Conservation (phyloP, 1,140 invertebrate genomes). For the Drepana arcuata region DNA sequence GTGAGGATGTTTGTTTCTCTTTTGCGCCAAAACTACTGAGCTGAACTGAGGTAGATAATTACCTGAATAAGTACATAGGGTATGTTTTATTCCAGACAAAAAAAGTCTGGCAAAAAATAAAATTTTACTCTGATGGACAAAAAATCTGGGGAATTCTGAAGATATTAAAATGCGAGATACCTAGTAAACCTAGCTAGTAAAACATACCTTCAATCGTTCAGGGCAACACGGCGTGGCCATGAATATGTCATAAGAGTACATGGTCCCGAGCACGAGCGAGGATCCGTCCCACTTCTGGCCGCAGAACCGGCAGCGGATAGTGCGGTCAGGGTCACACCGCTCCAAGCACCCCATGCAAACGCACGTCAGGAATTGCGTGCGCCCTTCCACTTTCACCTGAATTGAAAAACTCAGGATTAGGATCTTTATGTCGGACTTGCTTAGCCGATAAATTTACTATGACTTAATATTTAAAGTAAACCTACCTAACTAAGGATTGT, state of each 20-base stretch:
- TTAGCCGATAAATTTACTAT: too few relatives aligned
- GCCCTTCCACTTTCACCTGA: slow-evolving; percentile 90
- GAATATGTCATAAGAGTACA: slow-evolving; percentile 98
- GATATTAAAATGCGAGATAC: too few relatives aligned
- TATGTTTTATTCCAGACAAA: too few relatives aligned
- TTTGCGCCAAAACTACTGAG: too few relatives aligned
- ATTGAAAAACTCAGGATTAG: neutral
- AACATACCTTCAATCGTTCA: slow-evolving; percentile 88
- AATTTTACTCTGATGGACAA: too few relatives aligned
- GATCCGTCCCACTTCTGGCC: slow-evolving; percentile 92
- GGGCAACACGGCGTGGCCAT: slow-evolving; percentile 96
- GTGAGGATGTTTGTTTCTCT: too few relatives aligned
- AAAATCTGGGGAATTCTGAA: too few relatives aligned
- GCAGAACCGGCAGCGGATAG: slow-evolving; percentile 86
- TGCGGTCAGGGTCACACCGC: slow-evolving; percentile 81
- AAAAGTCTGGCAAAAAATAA: too few relatives aligned
- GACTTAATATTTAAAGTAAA: too few relatives aligned
- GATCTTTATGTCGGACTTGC: neutral
- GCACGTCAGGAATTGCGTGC: slow-evolving; percentile 91
- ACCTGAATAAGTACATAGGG: too few relatives aligned
- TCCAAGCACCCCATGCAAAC: slow-evolving; percentile 95
- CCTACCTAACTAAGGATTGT: too few relatives aligned
- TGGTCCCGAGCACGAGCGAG: slow-evolving; percentile 92
- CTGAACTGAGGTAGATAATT: too few relatives aligned
- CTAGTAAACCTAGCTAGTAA: neutral